Conservation (phyloP, 1,140 invertebrate species). For the Macrobrachium rosenbergii region DNA sequence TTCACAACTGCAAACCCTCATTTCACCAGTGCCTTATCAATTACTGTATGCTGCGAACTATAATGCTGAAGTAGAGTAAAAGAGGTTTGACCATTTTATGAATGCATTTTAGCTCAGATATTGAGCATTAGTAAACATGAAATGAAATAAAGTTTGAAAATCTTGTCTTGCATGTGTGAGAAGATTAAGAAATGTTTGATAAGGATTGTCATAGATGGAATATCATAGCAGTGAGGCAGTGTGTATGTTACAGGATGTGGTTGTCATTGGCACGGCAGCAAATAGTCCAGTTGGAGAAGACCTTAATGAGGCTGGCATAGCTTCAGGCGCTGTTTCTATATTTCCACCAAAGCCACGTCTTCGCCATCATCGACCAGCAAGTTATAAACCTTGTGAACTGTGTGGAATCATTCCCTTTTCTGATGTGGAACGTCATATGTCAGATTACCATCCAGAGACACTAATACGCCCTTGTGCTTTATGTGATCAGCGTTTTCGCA, state of each 20-base stretch:
- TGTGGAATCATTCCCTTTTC: constrained; percentile 48
- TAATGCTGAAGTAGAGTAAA: no score
- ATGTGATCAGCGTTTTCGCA: constrained; percentile 51
- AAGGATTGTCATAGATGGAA: neutral
- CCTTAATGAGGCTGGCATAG: neutral
- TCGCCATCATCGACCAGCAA: constrained; percentile 41
- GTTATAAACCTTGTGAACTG: constrained; percentile 51
- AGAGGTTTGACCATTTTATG: no score
- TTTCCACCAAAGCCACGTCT: constrained; percentile 11
- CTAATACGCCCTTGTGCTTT: constrained; percentile 36
- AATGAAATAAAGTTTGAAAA: no score
- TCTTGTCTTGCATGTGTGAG: no score
- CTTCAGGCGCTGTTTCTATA: constrained; percentile 28
- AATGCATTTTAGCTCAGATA: no score
- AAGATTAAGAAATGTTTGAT: neutral
- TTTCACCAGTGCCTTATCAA: no score
- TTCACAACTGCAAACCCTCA: no score
- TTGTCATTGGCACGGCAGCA: constrained; percentile 45
- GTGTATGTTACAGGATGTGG: constrained; percentile 58
- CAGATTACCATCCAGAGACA: constrained; percentile 46
- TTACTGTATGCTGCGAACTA: no score
- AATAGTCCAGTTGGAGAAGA: constrained; percentile 30
- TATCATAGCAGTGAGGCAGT: constrained; percentile 52
- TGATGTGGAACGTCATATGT: constrained; percentile 39
- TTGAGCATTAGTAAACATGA: no score